A percentile compares a stretch with the other conserved stretches of the same genome.
These are phyloP conservation scores for Chelonus formosanus DNA, from an alignment of 2,888 invertebrate species.

Conservation along the genomic window DNA sequence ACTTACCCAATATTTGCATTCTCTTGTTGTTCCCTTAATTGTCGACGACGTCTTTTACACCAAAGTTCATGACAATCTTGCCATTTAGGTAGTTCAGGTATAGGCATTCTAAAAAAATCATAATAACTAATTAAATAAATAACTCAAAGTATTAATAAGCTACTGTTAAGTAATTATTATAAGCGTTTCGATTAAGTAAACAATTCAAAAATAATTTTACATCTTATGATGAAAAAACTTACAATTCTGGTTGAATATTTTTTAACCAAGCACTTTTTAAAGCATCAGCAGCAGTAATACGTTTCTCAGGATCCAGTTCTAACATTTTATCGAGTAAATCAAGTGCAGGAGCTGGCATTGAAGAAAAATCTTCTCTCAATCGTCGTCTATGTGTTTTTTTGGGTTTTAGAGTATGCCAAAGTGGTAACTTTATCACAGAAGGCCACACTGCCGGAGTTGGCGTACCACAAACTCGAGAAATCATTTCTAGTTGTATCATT, in stretches of 20 bases:
- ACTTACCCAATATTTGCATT: constrained; percentile 44
- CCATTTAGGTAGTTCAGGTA: constrained; percentile 88
- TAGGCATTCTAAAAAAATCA: constrained; percentile 80
- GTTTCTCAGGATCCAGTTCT: constrained; percentile 91
- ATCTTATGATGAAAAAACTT: constrained; percentile 45
- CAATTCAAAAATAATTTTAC: constrained; percentile 9
- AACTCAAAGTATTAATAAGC: neutral
- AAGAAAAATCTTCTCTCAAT: constrained; percentile 91
- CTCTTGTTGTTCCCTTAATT: constrained; percentile 81
- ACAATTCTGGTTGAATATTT: constrained; percentile 90
- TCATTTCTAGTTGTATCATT: constrained; percentile 92
- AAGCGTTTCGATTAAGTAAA: neutral
- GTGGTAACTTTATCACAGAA: constrained; percentile 89
- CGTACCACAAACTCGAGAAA: constrained; percentile 93
- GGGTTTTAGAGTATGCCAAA: constrained; percentile 90
- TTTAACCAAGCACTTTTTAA: constrained; percentile 92
- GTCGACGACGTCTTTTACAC: constrained; percentile 93
- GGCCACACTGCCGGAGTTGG: constrained; percentile 98
- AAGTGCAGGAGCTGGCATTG: constrained; percentile 87
- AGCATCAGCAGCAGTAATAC: constrained; percentile 95
- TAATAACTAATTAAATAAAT: constrained; percentile 33
- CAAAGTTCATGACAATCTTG: constrained; percentile 99
- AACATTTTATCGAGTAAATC: constrained; percentile 95
- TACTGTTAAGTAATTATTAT: neutral
- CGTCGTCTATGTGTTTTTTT: constrained; percentile 89